Evolutionary conservation across 2,797 vertebrate species (phyloP).

Genomic region (Phataginus tetradactyla): DNA sequence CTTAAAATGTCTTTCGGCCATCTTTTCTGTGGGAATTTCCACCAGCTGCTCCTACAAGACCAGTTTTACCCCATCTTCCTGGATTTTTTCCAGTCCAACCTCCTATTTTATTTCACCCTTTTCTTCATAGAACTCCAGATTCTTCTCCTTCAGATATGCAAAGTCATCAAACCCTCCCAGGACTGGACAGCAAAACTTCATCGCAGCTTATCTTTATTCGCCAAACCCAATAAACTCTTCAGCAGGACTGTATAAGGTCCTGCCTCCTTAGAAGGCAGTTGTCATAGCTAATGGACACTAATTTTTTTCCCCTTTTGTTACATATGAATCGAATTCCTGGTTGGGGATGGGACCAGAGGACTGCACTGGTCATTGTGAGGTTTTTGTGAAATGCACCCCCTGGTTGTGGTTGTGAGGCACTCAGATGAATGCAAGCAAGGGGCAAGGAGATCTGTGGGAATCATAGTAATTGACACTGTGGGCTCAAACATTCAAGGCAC

Average conservation of each 20-base stretch:
- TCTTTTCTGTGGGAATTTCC: neutral
- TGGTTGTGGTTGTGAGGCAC: neutral
- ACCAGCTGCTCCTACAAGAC: neutral
- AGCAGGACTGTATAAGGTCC: no score
- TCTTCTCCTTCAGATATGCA: neutral
- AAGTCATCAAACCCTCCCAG: neutral
- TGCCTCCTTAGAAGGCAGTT: neutral
- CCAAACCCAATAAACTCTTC: neutral
- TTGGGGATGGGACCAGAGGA: neutral
- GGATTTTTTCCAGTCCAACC: neutral
- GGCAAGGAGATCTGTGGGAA: neutral
- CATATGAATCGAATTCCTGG: neutral
- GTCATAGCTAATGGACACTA: neutral
- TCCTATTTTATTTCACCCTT: neutral
- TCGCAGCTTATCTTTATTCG: neutral
- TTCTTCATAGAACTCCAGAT: neutral
- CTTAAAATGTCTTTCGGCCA: neutral
- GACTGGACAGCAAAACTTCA: neutral
- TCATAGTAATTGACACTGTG: neutral
- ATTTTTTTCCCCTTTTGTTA: neutral
- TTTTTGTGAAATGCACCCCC: neutral
- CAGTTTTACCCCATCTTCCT: neutral
- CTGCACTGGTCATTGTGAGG: neutral
- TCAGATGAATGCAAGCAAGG: neutral
- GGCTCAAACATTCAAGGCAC: neutral